A percentile compares a stretch with the other conserved stretches of the same genome.
Conservation (phyloP, 53 echinoderm and acorn worm species). For the Luidia sarsii region DNA sequence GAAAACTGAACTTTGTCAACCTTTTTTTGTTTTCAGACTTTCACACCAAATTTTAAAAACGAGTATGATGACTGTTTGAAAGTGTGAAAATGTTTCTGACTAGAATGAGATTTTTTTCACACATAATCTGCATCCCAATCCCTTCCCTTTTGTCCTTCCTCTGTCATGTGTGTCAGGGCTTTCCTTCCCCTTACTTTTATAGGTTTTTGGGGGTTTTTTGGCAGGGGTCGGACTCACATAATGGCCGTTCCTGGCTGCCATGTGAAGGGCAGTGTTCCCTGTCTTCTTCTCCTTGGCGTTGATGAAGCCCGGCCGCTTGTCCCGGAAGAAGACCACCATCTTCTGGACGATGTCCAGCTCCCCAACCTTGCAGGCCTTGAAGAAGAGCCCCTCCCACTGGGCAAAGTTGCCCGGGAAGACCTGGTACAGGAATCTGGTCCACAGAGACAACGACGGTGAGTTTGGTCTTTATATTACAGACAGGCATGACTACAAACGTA, state of each 20-base stretch:
- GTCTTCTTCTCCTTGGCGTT: constrained; percentile 95
- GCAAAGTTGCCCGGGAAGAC: constrained; percentile 92
- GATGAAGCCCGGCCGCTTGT: constrained; percentile 82
- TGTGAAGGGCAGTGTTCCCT: constrained; percentile 82
- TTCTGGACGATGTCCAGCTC: constrained; percentile 90
- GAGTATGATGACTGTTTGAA: too few species aligned
- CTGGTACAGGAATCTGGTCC: constrained; percentile 88
- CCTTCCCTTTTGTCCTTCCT: too few species aligned
- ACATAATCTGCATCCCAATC: neutral
- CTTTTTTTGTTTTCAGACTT: too few species aligned
- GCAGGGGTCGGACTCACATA: constrained; percentile 65
- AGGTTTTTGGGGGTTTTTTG: too few species aligned
- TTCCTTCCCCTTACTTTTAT: neutral
- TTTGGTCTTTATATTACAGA: neutral
- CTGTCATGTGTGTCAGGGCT: too few species aligned
- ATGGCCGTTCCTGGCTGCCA: constrained; percentile 91
- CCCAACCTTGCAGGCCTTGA: constrained; percentile 90
- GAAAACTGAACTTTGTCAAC: too few species aligned
- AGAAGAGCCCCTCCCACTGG: constrained; percentile 88
- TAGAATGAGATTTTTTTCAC: too few species aligned
- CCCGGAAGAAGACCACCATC: constrained; percentile 92
- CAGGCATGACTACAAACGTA: neutral
- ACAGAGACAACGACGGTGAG: neutral
- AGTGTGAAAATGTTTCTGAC: too few species aligned
- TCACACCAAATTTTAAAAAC: too few species aligned